Base-by-base conservation (phyloP, 53 echinoderm and acorn worm species). In the Patiria pectinifera region DNA sequence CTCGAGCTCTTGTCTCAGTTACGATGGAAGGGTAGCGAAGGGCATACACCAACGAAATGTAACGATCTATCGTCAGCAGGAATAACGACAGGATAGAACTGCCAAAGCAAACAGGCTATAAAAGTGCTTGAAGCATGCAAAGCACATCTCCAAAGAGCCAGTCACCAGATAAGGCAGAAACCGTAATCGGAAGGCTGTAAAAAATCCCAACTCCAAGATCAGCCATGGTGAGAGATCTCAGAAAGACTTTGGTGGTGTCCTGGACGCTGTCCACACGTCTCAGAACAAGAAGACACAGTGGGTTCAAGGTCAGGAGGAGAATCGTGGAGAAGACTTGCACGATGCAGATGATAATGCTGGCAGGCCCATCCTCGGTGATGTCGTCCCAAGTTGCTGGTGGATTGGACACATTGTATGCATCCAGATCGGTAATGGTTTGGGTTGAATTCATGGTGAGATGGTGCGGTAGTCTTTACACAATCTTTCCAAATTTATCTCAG, bases 221-320 rank as follows among this genome's bases (percentile, higher is more conserved):
- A 23, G 92, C 81, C 4, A 24, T 22, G 0, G 80, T 60, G n/a
- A 92, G 78, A 4, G 92, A 79, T 59, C 59, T 21, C 19, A 92
- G 78, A 24, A 92, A 92, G 1, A 92, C 70, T 80, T 92, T 92
- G 80, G 92, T 92, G 5, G 86, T 86, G 45, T 92, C 92, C 46
- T 86, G 89, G 89, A 89, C 63, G 89, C 89, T 89, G 89, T 89
- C 62, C 8, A 89, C 80, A 18, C 45, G 62, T 79, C 69, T 61
- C 44, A 89, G 69, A 45, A 62, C 48, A 12, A 89, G 19, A 5
- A 89, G 89, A 63, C 62, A 79, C 21, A 89, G 78, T 79, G 89
- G 78, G 49, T 89, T 89, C 78, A 89, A 22, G 62, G 80, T 89
- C 45, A 89, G 46, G 14, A 89, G 78, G 8, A 89, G 80, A 89